Base-by-base conservation (phyloP, 2,113 vertebrate genomes). In the Camarhynchus parvulus region DNA sequence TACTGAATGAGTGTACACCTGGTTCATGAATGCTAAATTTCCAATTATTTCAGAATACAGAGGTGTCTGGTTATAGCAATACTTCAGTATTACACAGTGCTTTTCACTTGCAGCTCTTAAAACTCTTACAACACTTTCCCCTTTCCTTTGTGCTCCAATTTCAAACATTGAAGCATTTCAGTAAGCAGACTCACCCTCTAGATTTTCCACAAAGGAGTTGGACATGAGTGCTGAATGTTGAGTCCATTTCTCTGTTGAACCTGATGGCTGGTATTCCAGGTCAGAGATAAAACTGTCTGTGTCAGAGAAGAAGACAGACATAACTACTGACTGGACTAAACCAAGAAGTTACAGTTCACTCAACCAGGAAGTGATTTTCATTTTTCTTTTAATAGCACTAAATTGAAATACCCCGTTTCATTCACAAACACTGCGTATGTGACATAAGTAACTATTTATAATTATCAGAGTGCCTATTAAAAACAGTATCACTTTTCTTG, bases 281-380 rank as follows among this genome's bases (percentile, higher is more conserved):
- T 98, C 97, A 98, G 96, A 98, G 94, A 98, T 97, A 98, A 98
- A 98, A 94, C 97, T 98, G 97, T 98, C 98, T 98, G 98, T 98
- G 97, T 98, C 98, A 98, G 97, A 98, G 97, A 98, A 98, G 98
- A 98, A 98, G 98, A 98, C 85, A 98, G 98, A 98, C 85, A 98
- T 98, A 97, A 98, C 98, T 98, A 98, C 98, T 97, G 96, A 97
- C 97, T 97, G 97, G 97, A 98, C 97, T 97, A 96, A 97, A 98
- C 97, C 97, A 98, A 97, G 94, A 94, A 89, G 93, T 97, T 93
- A 97, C 96, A 98, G 92, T 97, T 96, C 97, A 97, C 93, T 94
- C 93, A 95, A 92, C 92, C 88, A 92, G 96, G 95, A 96, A 95
- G 93, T 96, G 96, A 95, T 76, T 95, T 93, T 62, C 72, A 86